Conservation (phyloP, 2,113 vertebrate genomes). For the Phoxinus phoxinus region DNA sequence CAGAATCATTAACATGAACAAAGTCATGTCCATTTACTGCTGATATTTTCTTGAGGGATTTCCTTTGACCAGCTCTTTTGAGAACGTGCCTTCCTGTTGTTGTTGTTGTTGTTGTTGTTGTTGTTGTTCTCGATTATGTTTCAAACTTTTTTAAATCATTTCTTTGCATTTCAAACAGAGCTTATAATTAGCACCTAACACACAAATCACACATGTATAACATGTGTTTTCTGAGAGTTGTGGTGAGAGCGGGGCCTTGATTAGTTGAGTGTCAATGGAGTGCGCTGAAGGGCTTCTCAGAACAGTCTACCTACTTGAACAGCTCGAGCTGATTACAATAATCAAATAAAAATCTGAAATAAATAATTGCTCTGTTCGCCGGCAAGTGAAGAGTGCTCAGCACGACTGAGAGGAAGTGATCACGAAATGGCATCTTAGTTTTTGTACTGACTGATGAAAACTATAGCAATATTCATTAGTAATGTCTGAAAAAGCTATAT, state of each 20-base stretch:
- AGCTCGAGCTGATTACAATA: conserved; percentile 66
- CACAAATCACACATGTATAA: conserved; percentile 13
- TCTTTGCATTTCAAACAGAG: conserved; percentile 9
- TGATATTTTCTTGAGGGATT: neutral
- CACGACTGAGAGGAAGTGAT: conserved; percentile 36
- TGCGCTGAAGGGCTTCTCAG: conserved; percentile 44
- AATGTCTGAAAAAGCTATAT: neutral
- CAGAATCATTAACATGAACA: neutral
- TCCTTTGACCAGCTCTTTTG: neutral
- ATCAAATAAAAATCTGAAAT: conserved; percentile 55
- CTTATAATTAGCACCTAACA: conserved; percentile 30
- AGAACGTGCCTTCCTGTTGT: conserved; percentile 12
- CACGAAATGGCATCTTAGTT: neutral
- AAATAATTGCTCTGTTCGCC: conserved; percentile 38
- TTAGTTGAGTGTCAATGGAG: conserved; percentile 54
- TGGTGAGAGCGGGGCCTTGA: conserved; percentile 43
- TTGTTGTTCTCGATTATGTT: conserved; percentile 23
- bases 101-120: no score
- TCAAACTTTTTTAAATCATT: neutral
- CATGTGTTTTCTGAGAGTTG: neutral
- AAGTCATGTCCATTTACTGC: neutral
- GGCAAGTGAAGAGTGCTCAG: conserved; percentile 39
- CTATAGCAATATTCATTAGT: neutral
- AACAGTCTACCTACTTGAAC: conserved; percentile 48
- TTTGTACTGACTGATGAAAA: neutral